Base-by-base conservation (phyloP, 2,113 vertebrate species). In the Pungitius pungitius region DNA sequence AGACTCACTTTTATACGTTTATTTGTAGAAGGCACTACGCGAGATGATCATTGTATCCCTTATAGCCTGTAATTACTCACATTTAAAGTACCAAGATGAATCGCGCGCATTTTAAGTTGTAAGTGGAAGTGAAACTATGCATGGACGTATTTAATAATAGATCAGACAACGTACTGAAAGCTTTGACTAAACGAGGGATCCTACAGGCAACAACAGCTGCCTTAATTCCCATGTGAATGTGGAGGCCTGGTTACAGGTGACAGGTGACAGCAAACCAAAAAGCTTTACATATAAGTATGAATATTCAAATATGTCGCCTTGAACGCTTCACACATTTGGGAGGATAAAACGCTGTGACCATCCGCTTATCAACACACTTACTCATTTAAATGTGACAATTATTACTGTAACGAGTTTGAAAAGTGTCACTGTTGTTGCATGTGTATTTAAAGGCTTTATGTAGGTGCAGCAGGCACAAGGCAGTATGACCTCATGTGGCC, bases 271-370 rank as follows among this genome's bases (percentile, higher is more conserved):
- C 6, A 49, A 60, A 30, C 26, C 22, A 57, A 11, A 47, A 10
- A 62, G 68, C 22, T 91, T 89, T 86, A 63, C 83, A 90, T 86
- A 49, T 24, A 58, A 69, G n/a, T 75, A 11, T 81, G 62, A 85
- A 84, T 84, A 88, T 64, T 2, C 84, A 88, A 85, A 85, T 77
- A 1, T 18, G 14, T 12, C 60, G 2, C 56, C 17, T 37, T 13
- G 10, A 78, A 64, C 60, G 40, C 70, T 2, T 35, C 14, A 8
- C 14, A 43, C 24, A 1, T 39, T 2, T 40, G n/a, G 40, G 17
- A 18, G 33, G 17, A 11, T 37, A 3, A 27, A 33, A 13, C 66
- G 14, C 63, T 59, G 13, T 3, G 4, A 49, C n/a, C 13, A 4
- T 45, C 6, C 27, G 12, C 65, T 15, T 27, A 2, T 6, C 0